Evolutionary conservation across 2,888 invertebrate genomes (phyloP), one percentile per base, ranked within the genome.

Genomic region (Carcina quercana): DNA sequence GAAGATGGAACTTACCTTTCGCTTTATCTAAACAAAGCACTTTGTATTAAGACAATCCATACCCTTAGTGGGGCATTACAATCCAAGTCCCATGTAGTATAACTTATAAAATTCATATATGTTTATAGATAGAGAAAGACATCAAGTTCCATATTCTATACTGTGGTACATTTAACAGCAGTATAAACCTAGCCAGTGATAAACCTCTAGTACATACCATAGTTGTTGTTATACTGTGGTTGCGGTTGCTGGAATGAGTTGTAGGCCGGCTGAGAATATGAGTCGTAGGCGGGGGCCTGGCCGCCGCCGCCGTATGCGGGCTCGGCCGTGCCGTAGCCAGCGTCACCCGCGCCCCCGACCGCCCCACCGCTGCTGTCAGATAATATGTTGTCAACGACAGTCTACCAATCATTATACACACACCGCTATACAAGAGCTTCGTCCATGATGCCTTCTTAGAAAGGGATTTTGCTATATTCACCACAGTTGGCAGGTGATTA

Each of bases 261-360:
- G 62, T 80, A 80, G 0, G 73, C 40, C 6, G 76, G 70, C 38
- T 80, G 80, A 1, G 71, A 47, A 47, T 83, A 83, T 0, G 74
- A 48, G 50, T 82, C 80, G 48, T 82, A 83, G 3, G 64, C 35
- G 5, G 72, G 54, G 15, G 72, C 53, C 5, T 57, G 47, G 3
- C 53, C 51, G 19, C 61, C 50, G 19, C 54, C 60, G n/a, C 70
- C 69, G 44, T 80, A 79, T 0, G 68, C 65, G 1, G 71, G 57
- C 47, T 80, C 82, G 1, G 62, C 55, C 1, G 67, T 57, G 5
- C 80, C 78, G 45, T 82, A 83, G 24, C 78, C 78, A 0, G 78
- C 75, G 40, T 80, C 82, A 0, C 80, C 82, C 0, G 78, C 79
- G 0, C 73, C 75, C 2, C 71, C 69, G n/a, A n/a, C n/a, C 10